Evolutionary conservation across 2,888 invertebrate species (phyloP), one percentile per base, ranked within the genome.

Genomic region (Plagodis pulveraria): DNA sequence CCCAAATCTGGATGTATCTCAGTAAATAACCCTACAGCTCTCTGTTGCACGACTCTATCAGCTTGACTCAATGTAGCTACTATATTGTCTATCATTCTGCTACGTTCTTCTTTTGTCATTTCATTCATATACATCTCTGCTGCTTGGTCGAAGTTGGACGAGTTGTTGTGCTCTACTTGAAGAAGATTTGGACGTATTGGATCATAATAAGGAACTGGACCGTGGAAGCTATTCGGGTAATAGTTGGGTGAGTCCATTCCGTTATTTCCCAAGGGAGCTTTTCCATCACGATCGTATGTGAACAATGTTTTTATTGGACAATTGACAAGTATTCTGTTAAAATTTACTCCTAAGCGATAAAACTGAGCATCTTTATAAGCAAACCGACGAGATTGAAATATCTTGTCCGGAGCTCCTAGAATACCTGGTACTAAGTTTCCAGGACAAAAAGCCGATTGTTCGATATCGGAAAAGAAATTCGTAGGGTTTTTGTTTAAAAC

Each of bases 391-490:
- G 96, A 96, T 82, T 96, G 94, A 57, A 98, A 94, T 95, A 98
- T 95, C 83, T 97, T 97, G 80, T 98, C 98, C 0, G 97, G 97
- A 40, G 96, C 97, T 8, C 98, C 94, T 74, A 97, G 96, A 68
- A 98, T 96, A 32, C 98, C 98, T 6, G 98, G 97, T 7, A 97
- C 94, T 91, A 98, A 22, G 2, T 44, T 44, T 11, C 12, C 22
- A 2, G 6, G 22, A 44, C 44, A 38, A 8, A 97, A 98, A 0
- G 98, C 98, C 50, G 96, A 84, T 85, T 98, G 97, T 84, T 98
- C 98, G 22, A 98, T 95, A 82, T 98, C 97, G n/a, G 96, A 94
- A 78, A 97, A 98, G 83, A 97, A 98, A 84, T 98, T 98, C 52
- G 93, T 94, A 0, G 98, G 97, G 85, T 98, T 98, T 63, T 95